phyloP scores from a whole-genome alignment of 2,113 vertebrate species.

The Axis porcinus region DNA sequence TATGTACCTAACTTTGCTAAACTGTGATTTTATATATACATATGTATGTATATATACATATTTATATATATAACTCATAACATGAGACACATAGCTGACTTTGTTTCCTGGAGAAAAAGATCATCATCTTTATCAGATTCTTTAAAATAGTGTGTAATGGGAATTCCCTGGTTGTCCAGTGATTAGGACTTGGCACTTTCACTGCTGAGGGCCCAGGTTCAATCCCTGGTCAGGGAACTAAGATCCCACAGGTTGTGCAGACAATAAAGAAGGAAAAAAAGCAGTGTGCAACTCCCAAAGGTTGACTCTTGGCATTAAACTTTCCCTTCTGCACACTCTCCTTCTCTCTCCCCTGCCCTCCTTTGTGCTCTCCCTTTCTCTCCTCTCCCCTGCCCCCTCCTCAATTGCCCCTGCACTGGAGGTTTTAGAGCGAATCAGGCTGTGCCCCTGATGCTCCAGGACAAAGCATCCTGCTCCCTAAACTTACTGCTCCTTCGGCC shows the following conservation, averaged over 20 bases:
- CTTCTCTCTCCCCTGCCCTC: not conserved
- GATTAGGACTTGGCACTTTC: not conserved
- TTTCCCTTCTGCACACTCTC: too few species aligned
- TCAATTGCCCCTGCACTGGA: not conserved
- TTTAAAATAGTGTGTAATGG: not conserved
- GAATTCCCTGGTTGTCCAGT: not conserved
- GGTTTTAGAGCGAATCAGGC: not conserved
- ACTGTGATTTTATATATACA: too few species aligned
- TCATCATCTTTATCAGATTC: not conserved
- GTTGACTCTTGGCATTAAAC: not conserved
- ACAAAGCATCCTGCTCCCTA: not conserved
- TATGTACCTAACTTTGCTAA: not conserved
- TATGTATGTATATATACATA: not conserved
- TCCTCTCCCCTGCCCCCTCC: accelerated
- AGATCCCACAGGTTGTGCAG: not conserved
- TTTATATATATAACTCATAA: not conserved
- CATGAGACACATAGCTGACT: not conserved
- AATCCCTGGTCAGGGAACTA: not conserved
- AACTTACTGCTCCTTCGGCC: not conserved
- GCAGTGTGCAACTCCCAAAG: not conserved
- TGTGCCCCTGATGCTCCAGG: not conserved
- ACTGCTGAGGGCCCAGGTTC: not conserved
- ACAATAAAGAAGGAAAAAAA: not conserved
- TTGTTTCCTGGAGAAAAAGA: not conserved
- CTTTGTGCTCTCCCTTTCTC: too few species aligned